Base-by-base conservation (phyloP, 2,888 invertebrate genomes). In the Artemia sinica region DNA sequence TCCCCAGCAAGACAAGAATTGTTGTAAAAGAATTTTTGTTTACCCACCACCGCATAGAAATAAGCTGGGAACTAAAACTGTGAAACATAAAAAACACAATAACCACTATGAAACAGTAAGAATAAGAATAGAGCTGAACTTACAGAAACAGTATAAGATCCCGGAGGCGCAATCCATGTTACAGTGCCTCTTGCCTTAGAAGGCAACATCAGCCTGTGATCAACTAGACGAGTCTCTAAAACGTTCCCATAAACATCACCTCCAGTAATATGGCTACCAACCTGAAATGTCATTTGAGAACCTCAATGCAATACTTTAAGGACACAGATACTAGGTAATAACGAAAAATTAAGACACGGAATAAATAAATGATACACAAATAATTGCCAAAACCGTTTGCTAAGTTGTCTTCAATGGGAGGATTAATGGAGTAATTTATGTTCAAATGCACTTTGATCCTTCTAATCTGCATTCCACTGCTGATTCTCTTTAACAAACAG, bases 231-330 rank as follows among this genome's bases (percentile, higher is more conserved):
- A 79, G 97, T 98, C 82, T 99, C 98, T 77, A 92, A 89, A 10
- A 99, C 97, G 70, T 90, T 81, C 74, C 93, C 98, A 79, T 91
- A 95, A 75, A 96, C 81, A 80, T 99, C 98, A 71, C 98, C 98
- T 65, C 98, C 98, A 69, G 97, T 98, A 73, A 99, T 89, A 81
- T 99, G 98, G 69, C 92, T 88, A n/a, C 97, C 97, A 74, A 85
- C 82, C 86, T 88, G 78, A n/a, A 77, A 75, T 72, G 10, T 58
- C 63, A 58, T 58, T 18, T 10, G 2, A 11, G 10, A 28, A 28
- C 9, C 8, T 58, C 63, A n/a, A 28, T 10, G 11, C 63, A 8
- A 58, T 10, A 58, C 1, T 28, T 58, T 58, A 18, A 58, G 18
- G 63, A 58, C n/a, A 58, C 9, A 1, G 12, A 48, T 28, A 66